Percentiles rank a stretch among this genome's conserved stretches.
Evolutionary conservation across 2,797 vertebrate genomes (phyloP).

Genomic region (Miichthys miiuy): DNA sequence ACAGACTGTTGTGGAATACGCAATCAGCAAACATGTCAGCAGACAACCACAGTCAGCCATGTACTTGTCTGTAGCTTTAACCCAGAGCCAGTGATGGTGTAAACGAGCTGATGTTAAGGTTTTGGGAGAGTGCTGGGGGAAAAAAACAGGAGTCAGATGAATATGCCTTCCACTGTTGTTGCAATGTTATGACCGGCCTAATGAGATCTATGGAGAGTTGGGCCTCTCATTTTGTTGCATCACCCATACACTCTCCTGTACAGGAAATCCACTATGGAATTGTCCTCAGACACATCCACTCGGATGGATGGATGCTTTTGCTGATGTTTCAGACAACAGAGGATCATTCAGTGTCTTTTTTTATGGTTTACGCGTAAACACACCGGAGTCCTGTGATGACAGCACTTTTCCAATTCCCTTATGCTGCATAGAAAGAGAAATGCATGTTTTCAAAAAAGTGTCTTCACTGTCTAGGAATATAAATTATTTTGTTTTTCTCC

Average conservation of each 20-base stretch:
- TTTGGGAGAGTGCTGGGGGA: conserved; percentile 35
- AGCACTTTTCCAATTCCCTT: conserved; percentile 34
- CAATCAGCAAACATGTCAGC: conserved; percentile 42
- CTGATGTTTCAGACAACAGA: conserved; percentile 74
- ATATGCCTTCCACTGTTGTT: conserved; percentile 74
- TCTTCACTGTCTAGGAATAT: conserved; percentile 33
- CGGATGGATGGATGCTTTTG: conserved; percentile 74
- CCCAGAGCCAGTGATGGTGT: conserved; percentile 38
- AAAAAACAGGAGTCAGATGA: conserved; percentile 67
- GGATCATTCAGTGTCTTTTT: conserved; percentile 62
- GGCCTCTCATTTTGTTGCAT: conserved; percentile 73
- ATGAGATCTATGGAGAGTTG: conserved; percentile 83
- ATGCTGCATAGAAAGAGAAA: conserved; percentile 45
- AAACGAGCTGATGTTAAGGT: conserved; percentile 67
- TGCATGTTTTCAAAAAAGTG: not conserved
- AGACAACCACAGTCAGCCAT: conserved; percentile 44
- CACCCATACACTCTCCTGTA: conserved; percentile 65
- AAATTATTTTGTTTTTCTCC: conserved; percentile 36
- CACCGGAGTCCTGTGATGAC: conserved; percentile 45
- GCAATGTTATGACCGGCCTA: conserved; percentile 78
- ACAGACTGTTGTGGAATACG: conserved; percentile 17
- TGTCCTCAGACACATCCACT: conserved; percentile 74
- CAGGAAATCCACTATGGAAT: conserved; percentile 65
- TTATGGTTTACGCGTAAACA: conserved; percentile 61
- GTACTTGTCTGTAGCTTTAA: conserved; percentile 45